Conservation (phyloP, 2,888 invertebrate species). For the Digitonthophagus gazella region DNA sequence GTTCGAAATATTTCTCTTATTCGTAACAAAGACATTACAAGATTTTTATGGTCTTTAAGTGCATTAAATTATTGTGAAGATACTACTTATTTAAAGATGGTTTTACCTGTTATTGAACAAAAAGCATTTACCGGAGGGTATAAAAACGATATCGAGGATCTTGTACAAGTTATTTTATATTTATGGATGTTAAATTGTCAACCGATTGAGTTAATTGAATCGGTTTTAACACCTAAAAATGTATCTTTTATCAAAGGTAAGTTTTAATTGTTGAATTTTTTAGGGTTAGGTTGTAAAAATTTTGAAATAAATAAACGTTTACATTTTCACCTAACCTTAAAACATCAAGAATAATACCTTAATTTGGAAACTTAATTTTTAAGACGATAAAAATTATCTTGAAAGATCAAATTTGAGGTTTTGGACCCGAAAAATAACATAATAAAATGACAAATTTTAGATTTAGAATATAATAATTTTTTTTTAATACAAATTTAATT, state of each 20-base stretch:
- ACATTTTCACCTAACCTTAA: too few relatives aligned
- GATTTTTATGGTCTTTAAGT: slow-evolving; percentile 50
- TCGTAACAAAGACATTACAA: slow-evolving; percentile 51
- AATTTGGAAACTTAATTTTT: too few relatives aligned
- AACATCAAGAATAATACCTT: too few relatives aligned
- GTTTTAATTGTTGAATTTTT: too few relatives aligned
- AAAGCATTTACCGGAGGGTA: slow-evolving; percentile 39
- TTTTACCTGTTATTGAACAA: slow-evolving; percentile 41
- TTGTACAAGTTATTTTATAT: slow-evolving; percentile 47
- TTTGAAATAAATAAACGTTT: too few relatives aligned
- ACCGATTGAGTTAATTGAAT: slow-evolving; percentile 41
- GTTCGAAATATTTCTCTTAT: slow-evolving; percentile 29
- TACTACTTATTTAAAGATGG: slow-evolving; percentile 38
- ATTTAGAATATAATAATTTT: too few relatives aligned
- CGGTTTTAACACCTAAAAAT: slow-evolving; percentile 35
- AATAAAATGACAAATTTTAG: too few relatives aligned
- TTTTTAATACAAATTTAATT: too few relatives aligned
- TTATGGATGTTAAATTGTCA: slow-evolving; percentile 50
- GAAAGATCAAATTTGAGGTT: too few relatives aligned
- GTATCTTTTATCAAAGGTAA: slow-evolving; percentile 13
- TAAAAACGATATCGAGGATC: slow-evolving; percentile 37
- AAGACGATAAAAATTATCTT: slow-evolving; percentile 4
- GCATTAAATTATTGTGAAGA: slow-evolving; percentile 42
- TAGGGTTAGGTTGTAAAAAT: too few relatives aligned
- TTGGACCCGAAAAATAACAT: too few relatives aligned